Evolutionary conservation across 2,797 vertebrate genomes (phyloP).

Genomic region (Amblyraja radiata): DNA sequence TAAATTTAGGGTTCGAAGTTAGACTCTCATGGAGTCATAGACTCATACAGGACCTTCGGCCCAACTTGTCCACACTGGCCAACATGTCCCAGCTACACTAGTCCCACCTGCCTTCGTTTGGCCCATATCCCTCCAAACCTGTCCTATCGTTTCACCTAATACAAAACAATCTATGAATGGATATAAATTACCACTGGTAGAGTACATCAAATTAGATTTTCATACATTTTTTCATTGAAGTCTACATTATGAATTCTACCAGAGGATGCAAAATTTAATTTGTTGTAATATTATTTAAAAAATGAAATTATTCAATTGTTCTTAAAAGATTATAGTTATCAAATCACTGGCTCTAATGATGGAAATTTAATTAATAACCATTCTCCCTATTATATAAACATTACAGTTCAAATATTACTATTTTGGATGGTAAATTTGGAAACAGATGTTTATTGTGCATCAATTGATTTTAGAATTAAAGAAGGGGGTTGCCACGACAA

Average conservation of each 20-base stretch:
- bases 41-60: too few relatives aligned
- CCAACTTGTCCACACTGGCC: too few relatives aligned
- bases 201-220: background rate
- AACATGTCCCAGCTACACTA: too few relatives aligned
- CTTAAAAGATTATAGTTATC: background rate
- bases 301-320: constrained; percentile 19
- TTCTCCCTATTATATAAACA: background rate
- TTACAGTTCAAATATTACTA: background rate
- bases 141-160: too few relatives aligned
- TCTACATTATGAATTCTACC: constrained; percentile 10
- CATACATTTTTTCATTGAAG: background rate
- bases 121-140: too few relatives aligned
- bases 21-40: background rate
- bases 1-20: background rate
- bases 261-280: constrained; percentile 8
- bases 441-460: constrained; percentile 15
- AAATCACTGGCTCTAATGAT: constrained; percentile 19
- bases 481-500: background rate
- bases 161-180: background rate
- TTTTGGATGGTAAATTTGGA: background rate
- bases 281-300: background rate
- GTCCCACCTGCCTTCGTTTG: too few relatives aligned
- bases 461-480: background rate
- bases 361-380: constrained; percentile 14
- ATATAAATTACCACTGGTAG: constrained; percentile 6